Evolutionary conservation across 1,140 invertebrate species (phyloP).

Genomic region (Nylanderia fulva): DNA sequence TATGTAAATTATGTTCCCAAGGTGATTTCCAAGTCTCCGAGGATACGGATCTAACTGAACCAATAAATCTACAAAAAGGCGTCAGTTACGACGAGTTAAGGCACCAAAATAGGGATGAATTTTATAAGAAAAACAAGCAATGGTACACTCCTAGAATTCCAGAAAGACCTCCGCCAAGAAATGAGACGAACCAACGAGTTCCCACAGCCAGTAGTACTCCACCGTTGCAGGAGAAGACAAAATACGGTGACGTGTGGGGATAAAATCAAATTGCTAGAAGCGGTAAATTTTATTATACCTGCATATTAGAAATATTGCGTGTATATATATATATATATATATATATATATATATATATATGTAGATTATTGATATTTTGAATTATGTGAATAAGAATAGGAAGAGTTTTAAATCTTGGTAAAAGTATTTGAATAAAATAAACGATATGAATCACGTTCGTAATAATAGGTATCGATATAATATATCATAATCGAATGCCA

Average conservation of each 20-base stretch:
- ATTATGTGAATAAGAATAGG: background rate
- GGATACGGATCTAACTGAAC: slow-evolving; percentile 13
- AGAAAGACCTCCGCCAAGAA: background rate
- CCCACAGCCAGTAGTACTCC: background rate
- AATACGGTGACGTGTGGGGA: slow-evolving; percentile 62
- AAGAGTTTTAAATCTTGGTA: background rate
- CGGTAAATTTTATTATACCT: background rate
- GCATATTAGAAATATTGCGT: background rate
- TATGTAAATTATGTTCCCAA: background rate
- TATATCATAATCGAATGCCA: background rate
- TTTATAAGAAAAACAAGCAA: slow-evolving; percentile 12
- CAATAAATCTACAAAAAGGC: slow-evolving; percentile 21
- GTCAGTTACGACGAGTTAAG: slow-evolving; percentile 52
- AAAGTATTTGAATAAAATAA: slow-evolving; percentile 20
- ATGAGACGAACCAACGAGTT: background rate
- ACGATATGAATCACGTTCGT: background rate
- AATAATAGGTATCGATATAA: background rate
- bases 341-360: slow-evolving; percentile 41
- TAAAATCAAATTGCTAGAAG: background rate
- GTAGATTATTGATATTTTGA: background rate
- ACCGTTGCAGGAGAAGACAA: slow-evolving; percentile 21
- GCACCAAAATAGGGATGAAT: slow-evolving; percentile 38
- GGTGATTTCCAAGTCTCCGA: background rate
- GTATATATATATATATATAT: slow-evolving; percentile 32
- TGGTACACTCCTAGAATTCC: background rate